Evolutionary conservation across 2,113 vertebrate genomes (phyloP).

Genomic region (Vombatus ursinus): DNA sequence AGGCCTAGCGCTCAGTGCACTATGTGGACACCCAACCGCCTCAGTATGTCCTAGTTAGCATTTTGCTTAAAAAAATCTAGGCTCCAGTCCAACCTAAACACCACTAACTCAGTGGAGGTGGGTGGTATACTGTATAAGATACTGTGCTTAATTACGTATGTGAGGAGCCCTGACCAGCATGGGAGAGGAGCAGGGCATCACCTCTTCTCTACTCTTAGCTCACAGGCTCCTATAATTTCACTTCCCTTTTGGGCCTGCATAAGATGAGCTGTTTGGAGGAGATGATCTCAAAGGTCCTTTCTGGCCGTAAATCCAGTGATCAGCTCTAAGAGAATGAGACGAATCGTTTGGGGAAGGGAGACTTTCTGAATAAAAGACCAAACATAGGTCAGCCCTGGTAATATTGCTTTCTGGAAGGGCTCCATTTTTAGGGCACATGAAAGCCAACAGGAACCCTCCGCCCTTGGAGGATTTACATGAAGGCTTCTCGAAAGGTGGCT

Average conservation of each 20-base stretch:
- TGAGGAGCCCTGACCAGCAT: slow-evolving; percentile 9
- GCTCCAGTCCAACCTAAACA: too few species aligned
- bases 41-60: not conserved
- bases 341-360: slow-evolving; percentile 13
- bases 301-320: not conserved
- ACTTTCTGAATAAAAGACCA: slow-evolving; percentile 49
- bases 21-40: too few species aligned
- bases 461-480: slow-evolving; percentile 43
- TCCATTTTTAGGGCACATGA: slow-evolving; percentile 18
- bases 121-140: not conserved
- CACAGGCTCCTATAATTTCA: not conserved
- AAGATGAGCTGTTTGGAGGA: not conserved
- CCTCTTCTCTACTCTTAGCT: not conserved
- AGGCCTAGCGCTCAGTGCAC: not conserved
- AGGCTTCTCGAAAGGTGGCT: slow-evolving; percentile 45
- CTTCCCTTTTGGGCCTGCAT: not conserved
- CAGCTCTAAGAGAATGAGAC: not conserved
- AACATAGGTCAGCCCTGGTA: not conserved
- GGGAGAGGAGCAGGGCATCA: not conserved
- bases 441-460: slow-evolving; percentile 1
- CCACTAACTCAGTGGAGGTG: too few species aligned
- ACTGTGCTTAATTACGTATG: not conserved
- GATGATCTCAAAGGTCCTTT: not conserved
- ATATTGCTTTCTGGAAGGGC: slow-evolving; percentile 26
- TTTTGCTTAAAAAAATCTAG: not conserved